Evolutionary conservation across 1,140 invertebrate species (phyloP).

Genomic region (Cyphomyrmex costatus): DNA sequence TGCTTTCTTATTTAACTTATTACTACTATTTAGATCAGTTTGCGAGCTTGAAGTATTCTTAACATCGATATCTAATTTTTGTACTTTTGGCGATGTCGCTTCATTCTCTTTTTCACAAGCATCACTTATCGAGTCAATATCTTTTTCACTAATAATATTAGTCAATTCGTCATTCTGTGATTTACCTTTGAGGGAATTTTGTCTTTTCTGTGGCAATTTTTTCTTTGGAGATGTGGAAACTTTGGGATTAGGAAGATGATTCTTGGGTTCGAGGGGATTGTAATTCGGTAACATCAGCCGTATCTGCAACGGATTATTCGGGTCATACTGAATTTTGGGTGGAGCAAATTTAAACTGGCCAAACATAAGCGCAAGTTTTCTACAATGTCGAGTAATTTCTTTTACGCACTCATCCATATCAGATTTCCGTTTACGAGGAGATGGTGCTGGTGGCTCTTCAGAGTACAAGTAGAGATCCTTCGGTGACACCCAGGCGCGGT

Average conservation of each 20-base stretch:
- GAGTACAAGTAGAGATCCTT: constrained; percentile 95
- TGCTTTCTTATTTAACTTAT: not conserved
- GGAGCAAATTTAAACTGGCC: constrained; percentile 93
- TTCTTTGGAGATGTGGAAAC: constrained; percentile 51
- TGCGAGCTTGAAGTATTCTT: constrained; percentile 4
- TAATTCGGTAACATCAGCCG: constrained; percentile 90
- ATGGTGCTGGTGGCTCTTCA: constrained; percentile 88
- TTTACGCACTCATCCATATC: constrained; percentile 90
- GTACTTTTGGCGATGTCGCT: not conserved
- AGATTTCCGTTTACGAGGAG: constrained; percentile 89
- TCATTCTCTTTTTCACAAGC: not conserved
- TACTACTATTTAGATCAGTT: not conserved
- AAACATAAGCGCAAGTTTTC: constrained; percentile 86
- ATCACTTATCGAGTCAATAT: constrained; percentile 14
- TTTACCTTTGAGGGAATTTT: constrained; percentile 32
- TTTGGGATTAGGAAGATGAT: not conserved
- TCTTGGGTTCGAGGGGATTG: constrained; percentile 80
- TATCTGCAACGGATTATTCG: constrained; percentile 90
- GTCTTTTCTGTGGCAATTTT: constrained; percentile 26
- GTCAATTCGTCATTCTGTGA: constrained; percentile 18
- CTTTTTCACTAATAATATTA: not conserved
- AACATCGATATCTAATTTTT: constrained; percentile 8
- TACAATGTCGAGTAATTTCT: constrained; percentile 85
- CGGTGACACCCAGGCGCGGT: constrained; percentile 95
- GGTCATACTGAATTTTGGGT: constrained; percentile 91